Base-by-base conservation (phyloP, 2,888 invertebrate genomes). In the Meganola albula region DNA sequence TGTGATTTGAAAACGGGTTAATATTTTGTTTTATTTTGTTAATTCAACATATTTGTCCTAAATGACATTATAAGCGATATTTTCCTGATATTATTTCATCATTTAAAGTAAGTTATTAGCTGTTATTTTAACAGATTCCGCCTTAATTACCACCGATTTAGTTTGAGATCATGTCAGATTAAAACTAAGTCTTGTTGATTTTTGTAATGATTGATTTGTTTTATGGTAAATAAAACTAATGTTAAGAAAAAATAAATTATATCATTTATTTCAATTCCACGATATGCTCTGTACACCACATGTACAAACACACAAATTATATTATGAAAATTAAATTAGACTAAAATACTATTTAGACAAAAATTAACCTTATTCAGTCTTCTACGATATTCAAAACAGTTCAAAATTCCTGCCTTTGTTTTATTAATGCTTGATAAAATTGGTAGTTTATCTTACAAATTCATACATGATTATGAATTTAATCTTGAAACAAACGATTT, bases 301-400 rank as follows among this genome's bases (percentile, higher is more conserved):
- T 64, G 59, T 63, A 69, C 74, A 78, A 70, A 74, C 68, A 73
- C 63, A 67, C n/a, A n/a, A n/a, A n/a, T n/a, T n/a, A n/a, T n/a
- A 72, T 63, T 48, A 60, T 49, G 45, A 54, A 58, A 55, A 63
- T 55, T 59, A 63, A 10, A 29, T 28, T 25, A 29, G 13, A 34
- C 13, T 27, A 45, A 16, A 57, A 60, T 51, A 41, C 61, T 64
- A 68, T 63, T 69, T 69, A 58, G 68, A 67, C 59, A 64, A 53
- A 65, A 57, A 67, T 70, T 72, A 71, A 69, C 73, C 70, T 66
- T 74, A 73, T 69, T 84, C 84, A 84, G 84, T 83, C 84, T 84
- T 82, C 60, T 70, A 68, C 62, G 47, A 69, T 71, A 76, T 77
- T 75, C 71, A 59, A 61, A 74, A 78, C 75, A 78, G 73, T 80